A percentile compares a stretch with the other conserved stretches of the same genome.
Conservation (phyloP, 2,888 invertebrate species). For the Trissonchulus latispiculum region DNA sequence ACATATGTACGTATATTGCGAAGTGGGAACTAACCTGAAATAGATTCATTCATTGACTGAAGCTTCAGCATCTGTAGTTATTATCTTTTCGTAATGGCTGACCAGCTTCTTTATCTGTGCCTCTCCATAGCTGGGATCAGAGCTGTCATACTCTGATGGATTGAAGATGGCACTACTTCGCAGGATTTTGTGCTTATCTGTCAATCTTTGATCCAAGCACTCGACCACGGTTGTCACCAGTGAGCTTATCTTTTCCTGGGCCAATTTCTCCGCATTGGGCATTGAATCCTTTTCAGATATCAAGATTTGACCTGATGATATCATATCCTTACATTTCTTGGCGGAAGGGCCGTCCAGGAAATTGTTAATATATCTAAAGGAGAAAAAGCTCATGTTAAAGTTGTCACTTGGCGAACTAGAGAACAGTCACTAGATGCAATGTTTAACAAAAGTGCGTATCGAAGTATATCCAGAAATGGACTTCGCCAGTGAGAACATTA, state of each 20-base stretch:
- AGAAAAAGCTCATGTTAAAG: no score
- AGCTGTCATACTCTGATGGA: not conserved
- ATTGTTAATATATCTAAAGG: conserved; percentile 7
- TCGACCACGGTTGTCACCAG: not conserved
- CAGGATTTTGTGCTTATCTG: not conserved
- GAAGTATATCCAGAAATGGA: no score
- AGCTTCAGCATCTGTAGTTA: not conserved
- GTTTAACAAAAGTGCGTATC: no score
- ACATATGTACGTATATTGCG: no score
- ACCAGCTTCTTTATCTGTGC: not conserved
- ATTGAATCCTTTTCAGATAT: not conserved
- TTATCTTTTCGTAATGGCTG: not conserved
- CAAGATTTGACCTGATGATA: not conserved
- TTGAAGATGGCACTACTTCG: not conserved
- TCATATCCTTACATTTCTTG: not conserved
- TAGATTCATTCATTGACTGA: not conserved
- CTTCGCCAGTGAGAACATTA: no score
- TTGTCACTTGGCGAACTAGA: no score
- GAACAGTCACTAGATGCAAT: no score
- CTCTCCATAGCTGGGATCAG: not conserved
- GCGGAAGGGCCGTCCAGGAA: not conserved
- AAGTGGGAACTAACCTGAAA: no score
- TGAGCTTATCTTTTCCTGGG: not conserved
- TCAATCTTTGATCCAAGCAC: not conserved
- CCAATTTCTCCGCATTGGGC: not conserved